Evolutionary conservation across 2,113 vertebrate genomes (phyloP), one percentile per base, ranked within the genome.

Genomic region (Clupea harengus): DNA sequence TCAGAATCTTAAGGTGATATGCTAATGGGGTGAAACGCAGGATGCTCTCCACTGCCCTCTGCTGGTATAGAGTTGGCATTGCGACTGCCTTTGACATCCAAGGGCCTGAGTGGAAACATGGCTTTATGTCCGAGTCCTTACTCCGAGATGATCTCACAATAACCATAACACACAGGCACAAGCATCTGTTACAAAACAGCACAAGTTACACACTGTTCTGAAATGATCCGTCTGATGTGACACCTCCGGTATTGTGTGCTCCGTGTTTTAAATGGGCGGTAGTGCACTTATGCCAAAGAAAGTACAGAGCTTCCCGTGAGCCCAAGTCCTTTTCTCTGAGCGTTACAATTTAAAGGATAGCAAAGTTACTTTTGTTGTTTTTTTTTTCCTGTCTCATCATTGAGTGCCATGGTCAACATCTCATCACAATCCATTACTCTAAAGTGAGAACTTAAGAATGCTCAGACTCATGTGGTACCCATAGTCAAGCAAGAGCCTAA

Each of bases 341-440:
- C 22, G n/a, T 78, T 78, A 78, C 72, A 78, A 78, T 78, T 78
- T 78, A 32, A 15, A 78, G 72, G 72, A 78, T 78, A 78, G 72
- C 25, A 78, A 6, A 13, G 72, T 17, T 78, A 11, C 25, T 78
- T 9, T 39, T 11, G 64, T 18, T 5, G 52, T 54, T 22, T 18
- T 54, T 0, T 57, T 57, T 18, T 18, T 18, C 54, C 50, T 17
- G 50, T 57, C 54, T 60, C 54, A 22, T 60, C 54, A 60, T 22
- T 18, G 18, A 20, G 4, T 22, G 54, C 54, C 15, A 17, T 20
- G 15, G 52, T 20, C 18, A 3, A 54, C 3, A 54, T 3, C 13
- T 17, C 18, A 15, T 20, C 52, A 54, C 13, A 15, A 17, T 54
- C 52, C 52, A 18, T 17, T 54, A 13, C 17, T 54, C 0, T 17